phyloP scores from a whole-genome alignment of 2,888 invertebrate species.

The Empis livida region DNA sequence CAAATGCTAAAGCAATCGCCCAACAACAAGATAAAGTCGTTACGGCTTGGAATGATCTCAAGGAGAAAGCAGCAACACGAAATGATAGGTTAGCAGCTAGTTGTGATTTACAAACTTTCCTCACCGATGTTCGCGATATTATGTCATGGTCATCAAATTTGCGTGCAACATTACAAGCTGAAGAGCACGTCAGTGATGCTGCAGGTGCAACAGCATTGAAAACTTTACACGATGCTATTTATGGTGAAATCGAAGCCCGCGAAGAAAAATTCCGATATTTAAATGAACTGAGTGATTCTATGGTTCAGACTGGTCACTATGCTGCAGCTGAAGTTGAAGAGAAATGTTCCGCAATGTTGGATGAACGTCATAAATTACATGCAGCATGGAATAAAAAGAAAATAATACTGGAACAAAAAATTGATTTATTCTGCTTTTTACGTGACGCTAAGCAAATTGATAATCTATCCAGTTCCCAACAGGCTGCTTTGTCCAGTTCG shows the following conservation, averaged over 20 bases:
- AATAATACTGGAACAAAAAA: conserved; percentile 76
- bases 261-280: conserved; percentile 67
- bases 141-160: conserved; percentile 77
- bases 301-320: conserved; percentile 77
- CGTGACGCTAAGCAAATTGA: conserved; percentile 88
- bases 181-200: conserved; percentile 71
- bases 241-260: conserved; percentile 78
- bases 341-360: conserved; percentile 60
- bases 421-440: conserved; percentile 87
- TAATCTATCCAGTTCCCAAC: conserved; percentile 76
- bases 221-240: conserved; percentile 70
- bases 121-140: conserved; percentile 75
- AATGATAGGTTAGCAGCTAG: conserved; percentile 73
- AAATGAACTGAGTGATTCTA: conserved; percentile 62
- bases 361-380: conserved; percentile 65
- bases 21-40: conserved; percentile 76
- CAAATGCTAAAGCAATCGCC: conserved; percentile 81
- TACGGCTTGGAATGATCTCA: conserved; percentile 75
- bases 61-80: conserved; percentile 67
- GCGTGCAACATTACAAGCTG: conserved; percentile 61
- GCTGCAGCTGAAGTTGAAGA: conserved; percentile 68
- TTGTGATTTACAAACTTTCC: conserved; percentile 78
- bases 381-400: conserved; percentile 82
- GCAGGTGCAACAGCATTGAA: conserved; percentile 67
- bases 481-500: conserved; percentile 56